Percentiles rank a stretch among this genome's conserved stretches.
phyloP scores from a whole-genome alignment of 2,888 invertebrate species.

The Andrena haemorrhoa region DNA sequence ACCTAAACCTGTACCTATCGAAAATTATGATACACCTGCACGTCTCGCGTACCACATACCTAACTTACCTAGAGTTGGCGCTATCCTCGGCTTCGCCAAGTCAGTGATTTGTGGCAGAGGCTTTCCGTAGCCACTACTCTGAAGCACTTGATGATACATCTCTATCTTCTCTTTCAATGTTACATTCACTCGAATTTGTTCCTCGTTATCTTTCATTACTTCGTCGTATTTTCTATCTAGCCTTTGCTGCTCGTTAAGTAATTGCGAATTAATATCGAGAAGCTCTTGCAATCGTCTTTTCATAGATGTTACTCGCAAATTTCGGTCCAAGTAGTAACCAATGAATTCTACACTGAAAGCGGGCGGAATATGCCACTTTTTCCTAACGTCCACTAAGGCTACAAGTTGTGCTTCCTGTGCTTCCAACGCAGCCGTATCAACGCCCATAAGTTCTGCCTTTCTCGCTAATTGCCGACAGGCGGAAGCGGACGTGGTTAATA shows the following conservation, averaged over 20 bases:
- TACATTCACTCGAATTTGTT: constrained; percentile 88
- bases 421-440: constrained; percentile 92
- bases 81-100: constrained; percentile 78
- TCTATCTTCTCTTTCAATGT: constrained; percentile 87
- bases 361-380: constrained; percentile 97
- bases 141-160: constrained; percentile 80
- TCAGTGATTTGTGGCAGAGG: constrained; percentile 79
- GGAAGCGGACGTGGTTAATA: constrained; percentile 95
- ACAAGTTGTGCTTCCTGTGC: constrained; percentile 93
- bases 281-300: constrained; percentile 91
- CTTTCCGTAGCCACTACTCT: constrained; percentile 80
- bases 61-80: constrained; percentile 78
- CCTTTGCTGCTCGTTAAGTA: constrained; percentile 92
- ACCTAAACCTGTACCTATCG: constrained; percentile 85
- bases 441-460: constrained; percentile 96
- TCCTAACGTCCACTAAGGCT: constrained; percentile 93
- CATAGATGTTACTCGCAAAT: constrained; percentile 92
- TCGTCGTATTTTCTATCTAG: constrained; percentile 92
- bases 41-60: neutral
- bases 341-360: constrained; percentile 98
- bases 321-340: constrained; percentile 96
- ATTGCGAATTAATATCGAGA: constrained; percentile 90
- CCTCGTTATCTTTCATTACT: constrained; percentile 89
- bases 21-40: constrained; percentile 31
- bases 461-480: constrained; percentile 92